A percentile compares a stretch with the other conserved stretches of the same genome.
Conservation (phyloP, 1,140 invertebrate species). For the Xylocopa sonorina region DNA sequence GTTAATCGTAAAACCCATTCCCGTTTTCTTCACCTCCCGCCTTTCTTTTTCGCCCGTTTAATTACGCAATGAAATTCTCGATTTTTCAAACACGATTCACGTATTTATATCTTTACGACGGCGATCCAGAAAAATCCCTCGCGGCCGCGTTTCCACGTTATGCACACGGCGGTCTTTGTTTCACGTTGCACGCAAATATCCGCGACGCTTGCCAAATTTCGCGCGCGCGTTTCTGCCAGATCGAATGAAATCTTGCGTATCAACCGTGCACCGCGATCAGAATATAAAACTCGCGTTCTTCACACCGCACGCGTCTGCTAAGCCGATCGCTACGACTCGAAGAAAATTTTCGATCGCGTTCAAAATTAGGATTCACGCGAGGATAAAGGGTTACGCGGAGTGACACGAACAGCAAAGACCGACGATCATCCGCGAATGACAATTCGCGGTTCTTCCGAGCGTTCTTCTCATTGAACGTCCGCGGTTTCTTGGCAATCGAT, state of each 20-base stretch:
- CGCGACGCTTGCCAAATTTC: conserved; percentile 17
- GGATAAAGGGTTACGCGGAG: no score
- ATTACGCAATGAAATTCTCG: no score
- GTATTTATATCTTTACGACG: background rate
- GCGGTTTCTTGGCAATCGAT: background rate
- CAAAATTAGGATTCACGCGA: background rate
- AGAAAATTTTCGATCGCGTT: background rate
- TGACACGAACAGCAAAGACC: background rate
- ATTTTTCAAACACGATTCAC: no score
- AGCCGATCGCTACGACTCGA: no score
- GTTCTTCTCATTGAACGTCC: background rate
- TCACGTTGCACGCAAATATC: conserved; percentile 36
- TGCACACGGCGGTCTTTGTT: conserved; percentile 35
- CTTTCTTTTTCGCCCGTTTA: no score
- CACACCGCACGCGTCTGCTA: no score
- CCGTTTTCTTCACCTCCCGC: no score
- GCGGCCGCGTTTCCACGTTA: background rate
- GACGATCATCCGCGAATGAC: background rate
- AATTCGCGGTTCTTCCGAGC: background rate
- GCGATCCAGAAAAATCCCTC: conserved; percentile 16
- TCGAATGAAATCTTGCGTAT: conserved; percentile 15
- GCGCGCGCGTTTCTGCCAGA: conserved; percentile 1
- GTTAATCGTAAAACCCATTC: no score
- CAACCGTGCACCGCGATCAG: background rate
- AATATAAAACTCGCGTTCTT: background rate